Evolutionary conservation across 2,113 vertebrate genomes (phyloP), one percentile per base, ranked within the genome.

Genomic region (Chitala chitala): DNA sequence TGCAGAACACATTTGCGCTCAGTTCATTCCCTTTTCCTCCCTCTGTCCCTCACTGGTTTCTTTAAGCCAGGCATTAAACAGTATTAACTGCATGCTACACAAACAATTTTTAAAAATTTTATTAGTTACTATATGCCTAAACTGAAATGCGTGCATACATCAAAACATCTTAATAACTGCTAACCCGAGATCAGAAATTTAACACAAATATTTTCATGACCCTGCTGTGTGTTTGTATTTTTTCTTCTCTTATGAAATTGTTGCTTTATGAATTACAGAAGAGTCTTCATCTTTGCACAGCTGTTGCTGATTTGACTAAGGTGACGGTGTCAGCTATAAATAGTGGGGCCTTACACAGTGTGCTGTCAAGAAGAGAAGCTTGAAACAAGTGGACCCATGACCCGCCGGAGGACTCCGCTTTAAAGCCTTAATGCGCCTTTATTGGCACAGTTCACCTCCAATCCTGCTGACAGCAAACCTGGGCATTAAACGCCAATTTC

Each of bases 381-480:
- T 31, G 40, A 63, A 48, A 76, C 61, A 72, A 72, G 59, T 65
- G 59, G 44, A 65, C 61, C 36, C 44, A 71, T 51, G 74, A 71
- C 68, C 74, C 66, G 61, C 59, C 40, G 38, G 68, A 76, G 56
- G 51, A 64, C 44, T 15, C 9, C 40, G 54, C 55, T 71, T 71
- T 63, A 71, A 51, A 76, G 75, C 54, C n/a, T 54, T 76, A 76
- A 71, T 76, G 63, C 56, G 54, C 65, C 61, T 71, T 76, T 76
- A 63, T 76, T 76, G 75, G 68, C 66, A 76, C 29, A 55, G 68
- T 33, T 75, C 73, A 75, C 63, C 73, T 69, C 73, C 51, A 75
- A 69, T 69, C 73, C 38, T 50, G 73, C 64, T 69, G 73, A 68
- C 73, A 54, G 73, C 59, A 69, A 68, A 75, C 73, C 64, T 46